Evolutionary conservation across 2,888 invertebrate genomes (phyloP).

Genomic region (Plebejus melissa): DNA sequence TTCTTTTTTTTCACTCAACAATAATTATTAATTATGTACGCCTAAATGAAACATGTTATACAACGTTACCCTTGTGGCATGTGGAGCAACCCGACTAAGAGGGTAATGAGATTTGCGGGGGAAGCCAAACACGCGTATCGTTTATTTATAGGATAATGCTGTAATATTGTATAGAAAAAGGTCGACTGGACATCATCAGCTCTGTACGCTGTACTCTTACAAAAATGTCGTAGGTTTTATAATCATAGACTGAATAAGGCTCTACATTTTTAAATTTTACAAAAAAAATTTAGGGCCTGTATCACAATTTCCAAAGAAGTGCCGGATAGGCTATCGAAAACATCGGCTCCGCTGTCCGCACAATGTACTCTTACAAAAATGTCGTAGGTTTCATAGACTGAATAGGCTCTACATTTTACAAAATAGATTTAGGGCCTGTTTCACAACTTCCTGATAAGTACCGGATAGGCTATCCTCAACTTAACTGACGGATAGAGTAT

Average conservation of each 20-base stretch:
- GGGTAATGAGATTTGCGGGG: constrained; percentile 19
- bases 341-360: neutral
- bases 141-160: constrained; percentile 24
- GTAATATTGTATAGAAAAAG: constrained; percentile 16
- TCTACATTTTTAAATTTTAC: too few species aligned
- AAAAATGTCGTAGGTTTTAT: neutral
- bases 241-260: neutral
- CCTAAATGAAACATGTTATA: neutral
- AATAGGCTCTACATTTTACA: too few species aligned
- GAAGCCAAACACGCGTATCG: constrained; percentile 27
- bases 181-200: neutral
- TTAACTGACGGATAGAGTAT: too few species aligned
- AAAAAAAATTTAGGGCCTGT: too few species aligned
- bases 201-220: neutral
- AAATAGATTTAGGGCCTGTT: too few species aligned
- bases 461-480: too few species aligned
- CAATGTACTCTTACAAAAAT: neutral
- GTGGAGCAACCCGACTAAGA: neutral
- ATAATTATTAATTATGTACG: neutral
- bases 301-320: too few species aligned
- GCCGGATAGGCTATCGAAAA: too few species aligned
- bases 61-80: constrained; percentile 6
- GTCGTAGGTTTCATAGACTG: neutral
- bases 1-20: neutral
- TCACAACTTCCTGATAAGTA: too few species aligned